Conservation (phyloP, 2,888 invertebrate genomes). For the Hydriomena furcata region DNA sequence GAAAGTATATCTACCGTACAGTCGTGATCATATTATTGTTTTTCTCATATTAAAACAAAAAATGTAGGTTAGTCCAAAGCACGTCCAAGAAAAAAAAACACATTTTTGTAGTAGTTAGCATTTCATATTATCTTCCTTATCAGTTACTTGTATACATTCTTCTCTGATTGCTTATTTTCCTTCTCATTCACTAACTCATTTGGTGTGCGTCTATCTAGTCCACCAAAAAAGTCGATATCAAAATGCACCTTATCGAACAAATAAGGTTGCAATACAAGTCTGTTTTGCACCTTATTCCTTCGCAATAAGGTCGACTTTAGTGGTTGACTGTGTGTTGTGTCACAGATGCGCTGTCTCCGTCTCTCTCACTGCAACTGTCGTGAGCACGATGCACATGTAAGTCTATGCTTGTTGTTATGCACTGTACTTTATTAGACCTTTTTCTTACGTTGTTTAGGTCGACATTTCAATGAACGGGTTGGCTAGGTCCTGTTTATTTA, state of each 20-base stretch:
- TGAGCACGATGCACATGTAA: slow-evolving; percentile 66
- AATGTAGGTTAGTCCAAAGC: no score
- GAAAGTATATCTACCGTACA: no score
- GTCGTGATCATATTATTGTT: no score
- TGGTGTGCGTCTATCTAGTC: slow-evolving; percentile 21
- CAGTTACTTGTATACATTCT: slow-evolving; percentile 2
- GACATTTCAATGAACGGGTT: background rate
- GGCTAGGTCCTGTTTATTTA: background rate
- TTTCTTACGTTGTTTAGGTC: background rate
- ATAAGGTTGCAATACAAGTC: background rate
- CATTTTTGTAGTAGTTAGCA: no score
- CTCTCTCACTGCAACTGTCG: slow-evolving; percentile 63
- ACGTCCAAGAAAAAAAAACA: no score
- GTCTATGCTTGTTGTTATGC: slow-evolving; percentile 41
- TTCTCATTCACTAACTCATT: slow-evolving; percentile 19
- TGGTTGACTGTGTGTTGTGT: slow-evolving; percentile 39
- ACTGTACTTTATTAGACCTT: slow-evolving; percentile 6
- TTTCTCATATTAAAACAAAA: no score
- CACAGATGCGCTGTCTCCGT: slow-evolving; percentile 70
- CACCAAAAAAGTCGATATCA: slow-evolving; percentile 18
- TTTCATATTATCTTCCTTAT: no score
- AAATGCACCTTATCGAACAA: background rate
- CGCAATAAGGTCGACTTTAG: slow-evolving; percentile 21
- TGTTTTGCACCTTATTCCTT: background rate
- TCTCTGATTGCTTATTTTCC: slow-evolving; percentile 7